Percentiles rank a stretch among this genome's conserved stretches.
Conservation (phyloP, 2,888 invertebrate genomes). For the Eurytoma californica region DNA sequence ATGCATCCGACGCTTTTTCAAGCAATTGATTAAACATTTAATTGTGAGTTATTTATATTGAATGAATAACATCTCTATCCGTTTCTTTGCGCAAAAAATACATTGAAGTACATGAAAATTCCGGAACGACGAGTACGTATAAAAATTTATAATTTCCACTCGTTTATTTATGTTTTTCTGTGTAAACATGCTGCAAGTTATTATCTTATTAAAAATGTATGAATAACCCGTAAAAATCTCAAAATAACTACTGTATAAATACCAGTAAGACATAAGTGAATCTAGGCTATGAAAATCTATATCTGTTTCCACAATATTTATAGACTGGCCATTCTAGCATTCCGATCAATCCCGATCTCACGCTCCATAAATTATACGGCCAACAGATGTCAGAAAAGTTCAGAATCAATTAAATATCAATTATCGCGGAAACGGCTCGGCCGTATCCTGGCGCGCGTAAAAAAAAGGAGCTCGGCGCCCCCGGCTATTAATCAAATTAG, state of each 20-base stretch:
- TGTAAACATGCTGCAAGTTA: no score
- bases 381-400: neutral
- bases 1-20: no score
- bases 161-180: no score
- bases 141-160: no score
- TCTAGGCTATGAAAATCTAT: no score
- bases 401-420: constrained; percentile 42
- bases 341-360: constrained; percentile 12
- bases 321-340: neutral
- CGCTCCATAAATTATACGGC: constrained; percentile 29
- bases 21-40: no score
- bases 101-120: no score
- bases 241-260: neutral
- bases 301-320: neutral
- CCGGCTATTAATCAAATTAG: constrained; percentile 31
- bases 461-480: neutral
- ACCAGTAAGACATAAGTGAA: neutral
- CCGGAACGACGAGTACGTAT: no score
- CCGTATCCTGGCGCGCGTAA: neutral
- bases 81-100: neutral
- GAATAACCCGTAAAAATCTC: neutral
- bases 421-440: constrained; percentile 2
- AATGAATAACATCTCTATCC: neutral
- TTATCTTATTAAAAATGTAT: neutral
- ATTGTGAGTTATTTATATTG: no score